Base-by-base conservation (phyloP, 35 echinoderm and acorn worm genomes). In the Eucidaris tribuloides region DNA sequence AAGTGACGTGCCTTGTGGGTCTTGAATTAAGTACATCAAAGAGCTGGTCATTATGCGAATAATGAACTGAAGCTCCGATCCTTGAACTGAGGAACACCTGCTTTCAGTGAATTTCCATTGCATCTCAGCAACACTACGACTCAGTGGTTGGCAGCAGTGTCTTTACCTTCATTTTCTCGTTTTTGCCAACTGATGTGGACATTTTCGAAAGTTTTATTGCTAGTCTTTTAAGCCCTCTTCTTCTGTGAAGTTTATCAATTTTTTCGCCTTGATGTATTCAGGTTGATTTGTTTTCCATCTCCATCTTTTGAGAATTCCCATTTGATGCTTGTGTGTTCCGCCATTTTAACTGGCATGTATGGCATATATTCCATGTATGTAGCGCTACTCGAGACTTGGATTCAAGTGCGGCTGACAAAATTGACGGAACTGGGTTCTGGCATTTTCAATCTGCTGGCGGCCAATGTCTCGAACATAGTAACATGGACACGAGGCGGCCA, bases 11-110 rank as follows among this genome's bases (percentile, higher is more conserved):
- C 89, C 7, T 81, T 39, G 23, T 82, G 89, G 41, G 86, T 19
- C 89, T 37, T n/a, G 83, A 86, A 41, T 92, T 86, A 18, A 92
- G 17, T 4, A 92, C 38, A 92, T 92, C 83, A 81, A 92, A 92
- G 4, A 86, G 76, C 0, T 81, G 61, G 25, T 92, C 89, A 28
- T 86, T 80, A 32, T 78, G 34, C 4, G 86, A 65, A 27, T 86
- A 92, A 4, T 81, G 20, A 5, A 85, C 82, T 19, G 89, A 86
- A 42, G 61, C 89, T 59, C 79, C 58, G 80, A 45, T 78, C 89
- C 49, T 70, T 57, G 23, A 84, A 79, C 59, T 54, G 19, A 20
- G 71, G 65, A 91, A 43, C 15, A 70, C 72, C 11, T 83, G 50
- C 52, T 82, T 60, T 46, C 3, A 15, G 65, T 5, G 1, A 54